Conservation (phyloP, 2,113 vertebrate genomes). For the Myotis davidii region DNA sequence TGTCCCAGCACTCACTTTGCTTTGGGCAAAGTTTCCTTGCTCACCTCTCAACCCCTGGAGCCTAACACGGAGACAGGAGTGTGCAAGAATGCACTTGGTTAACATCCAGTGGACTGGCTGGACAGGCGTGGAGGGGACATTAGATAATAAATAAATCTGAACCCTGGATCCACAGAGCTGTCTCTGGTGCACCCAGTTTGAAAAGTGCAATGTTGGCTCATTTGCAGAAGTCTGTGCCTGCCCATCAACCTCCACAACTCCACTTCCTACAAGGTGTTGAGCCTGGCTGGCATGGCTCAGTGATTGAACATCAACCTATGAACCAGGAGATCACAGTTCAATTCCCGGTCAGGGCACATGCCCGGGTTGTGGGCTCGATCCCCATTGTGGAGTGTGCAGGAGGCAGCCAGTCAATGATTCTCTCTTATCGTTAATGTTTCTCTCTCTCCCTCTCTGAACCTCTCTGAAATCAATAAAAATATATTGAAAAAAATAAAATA, state of each 20-base stretch:
- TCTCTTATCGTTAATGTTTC: no score
- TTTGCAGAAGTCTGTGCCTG: background rate
- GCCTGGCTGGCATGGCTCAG: no score
- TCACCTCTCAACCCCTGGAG: background rate
- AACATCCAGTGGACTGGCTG: background rate
- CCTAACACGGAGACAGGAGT: background rate
- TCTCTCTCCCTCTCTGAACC: no score
- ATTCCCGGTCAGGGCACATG: no score
- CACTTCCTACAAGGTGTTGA: background rate
- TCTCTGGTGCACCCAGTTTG: background rate
- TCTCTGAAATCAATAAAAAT: no score
- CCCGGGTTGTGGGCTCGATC: no score
- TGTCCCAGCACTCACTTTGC: background rate
- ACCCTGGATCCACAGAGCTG: background rate
- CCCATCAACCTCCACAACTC: background rate
- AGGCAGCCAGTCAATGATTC: no score
- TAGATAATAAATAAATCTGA: background rate
- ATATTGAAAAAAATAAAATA: no score
- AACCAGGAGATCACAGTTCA: no score
- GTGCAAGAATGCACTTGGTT: no score
- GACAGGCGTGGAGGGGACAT: rapidly evolving
- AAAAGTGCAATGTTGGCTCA: rapidly evolving
- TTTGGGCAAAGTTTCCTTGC: background rate
- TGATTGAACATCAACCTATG: no score
- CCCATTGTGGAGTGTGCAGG: no score